Conservation (phyloP, 2,888 invertebrate species). For the Anorthoa munda region DNA sequence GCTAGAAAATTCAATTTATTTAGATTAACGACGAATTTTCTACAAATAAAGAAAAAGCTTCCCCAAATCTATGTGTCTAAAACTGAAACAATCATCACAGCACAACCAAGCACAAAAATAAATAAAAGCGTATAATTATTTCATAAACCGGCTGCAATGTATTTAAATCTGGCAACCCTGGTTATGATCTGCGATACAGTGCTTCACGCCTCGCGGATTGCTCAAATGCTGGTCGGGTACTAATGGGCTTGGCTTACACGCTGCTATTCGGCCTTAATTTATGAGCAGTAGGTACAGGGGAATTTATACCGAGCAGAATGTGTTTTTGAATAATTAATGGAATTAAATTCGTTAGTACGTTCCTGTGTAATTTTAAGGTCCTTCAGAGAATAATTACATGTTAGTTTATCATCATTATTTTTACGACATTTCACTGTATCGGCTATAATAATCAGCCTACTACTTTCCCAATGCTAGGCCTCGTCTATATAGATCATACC, state of each 20-base stretch:
- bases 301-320: slow-evolving; percentile 46
- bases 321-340: slow-evolving; percentile 48
- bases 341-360: slow-evolving; percentile 9
- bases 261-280: slow-evolving; percentile 50
- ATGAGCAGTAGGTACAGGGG: slow-evolving; percentile 24
- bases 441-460: no score
- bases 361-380: slow-evolving; percentile 16
- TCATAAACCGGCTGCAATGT: neutral
- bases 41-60: neutral
- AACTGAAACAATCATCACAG: neutral
- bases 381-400: neutral
- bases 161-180: slow-evolving; percentile 42
- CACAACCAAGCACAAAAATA: neutral
- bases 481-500: no score
- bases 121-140: neutral
- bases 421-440: neutral
- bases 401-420: neutral
- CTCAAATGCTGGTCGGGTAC: slow-evolving; percentile 62
- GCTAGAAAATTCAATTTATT: neutral
- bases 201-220: slow-evolving; percentile 75
- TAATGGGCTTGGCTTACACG: slow-evolving; percentile 60
- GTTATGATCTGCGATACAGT: slow-evolving; percentile 69
- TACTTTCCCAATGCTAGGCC: no score
- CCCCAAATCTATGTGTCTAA: neutral
- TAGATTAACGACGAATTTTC: neutral